Percentiles rank a stretch among this genome's conserved stretches.
phyloP scores from a whole-genome alignment of 2,888 invertebrate genomes.

The Epirrita christyi region DNA sequence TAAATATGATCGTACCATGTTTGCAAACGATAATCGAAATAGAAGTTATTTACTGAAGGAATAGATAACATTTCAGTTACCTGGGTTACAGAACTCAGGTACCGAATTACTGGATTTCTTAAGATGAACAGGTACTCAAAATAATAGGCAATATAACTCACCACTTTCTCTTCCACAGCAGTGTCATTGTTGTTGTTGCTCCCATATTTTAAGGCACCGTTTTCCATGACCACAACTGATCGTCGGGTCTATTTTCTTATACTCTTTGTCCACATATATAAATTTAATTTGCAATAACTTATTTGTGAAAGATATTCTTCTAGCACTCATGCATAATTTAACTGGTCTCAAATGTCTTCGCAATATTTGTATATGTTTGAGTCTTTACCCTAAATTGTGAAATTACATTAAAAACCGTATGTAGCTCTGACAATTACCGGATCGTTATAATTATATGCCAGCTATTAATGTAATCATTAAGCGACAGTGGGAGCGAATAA shows the following conservation, averaged over 20 bases:
- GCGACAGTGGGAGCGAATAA: not conserved
- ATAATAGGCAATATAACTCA: conserved; percentile 61
- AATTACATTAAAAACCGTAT: not conserved
- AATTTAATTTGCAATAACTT: conserved; percentile 35
- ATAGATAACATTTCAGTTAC: too few relatives aligned
- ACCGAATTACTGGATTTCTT: too few relatives aligned
- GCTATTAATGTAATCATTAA: not conserved
- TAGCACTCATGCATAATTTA: conserved; percentile 1
- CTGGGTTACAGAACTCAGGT: too few relatives aligned
- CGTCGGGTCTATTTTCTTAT: conserved; percentile 65
- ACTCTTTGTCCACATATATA: conserved; percentile 57
- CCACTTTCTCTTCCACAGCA: conserved; percentile 79
- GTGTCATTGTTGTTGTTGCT: conserved; percentile 84
- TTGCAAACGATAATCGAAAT: too few relatives aligned
- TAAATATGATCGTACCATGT: too few relatives aligned
- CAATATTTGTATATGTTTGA: not conserved
- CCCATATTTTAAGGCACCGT: conserved; percentile 86
- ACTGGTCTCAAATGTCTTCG: conserved; percentile 1
- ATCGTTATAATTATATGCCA: not conserved
- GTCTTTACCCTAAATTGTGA: not conserved
- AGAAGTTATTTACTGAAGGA: too few relatives aligned
- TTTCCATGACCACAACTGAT: conserved; percentile 83
- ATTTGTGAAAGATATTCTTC: conserved; percentile 25
- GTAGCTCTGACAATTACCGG: not conserved
- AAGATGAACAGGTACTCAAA: too few relatives aligned